Conservation (phyloP, 2,113 vertebrate genomes). For the Microcebus lehilahytsara region DNA sequence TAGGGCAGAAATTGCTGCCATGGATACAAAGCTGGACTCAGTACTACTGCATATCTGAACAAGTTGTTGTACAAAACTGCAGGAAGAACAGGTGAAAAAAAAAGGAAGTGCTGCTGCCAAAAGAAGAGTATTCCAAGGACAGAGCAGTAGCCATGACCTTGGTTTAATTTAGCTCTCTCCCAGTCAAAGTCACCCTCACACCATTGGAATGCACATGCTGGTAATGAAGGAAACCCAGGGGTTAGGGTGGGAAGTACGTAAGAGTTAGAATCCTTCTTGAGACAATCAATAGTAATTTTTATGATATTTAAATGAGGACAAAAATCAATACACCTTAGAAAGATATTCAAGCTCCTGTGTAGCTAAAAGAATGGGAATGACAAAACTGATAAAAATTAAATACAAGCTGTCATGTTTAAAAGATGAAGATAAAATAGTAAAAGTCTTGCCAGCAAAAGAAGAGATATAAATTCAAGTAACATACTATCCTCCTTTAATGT, state of each 20-base stretch:
- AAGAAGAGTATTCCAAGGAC: constrained; percentile 53
- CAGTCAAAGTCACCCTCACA: constrained; percentile 54
- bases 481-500: background rate
- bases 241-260: background rate
- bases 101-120: background rate
- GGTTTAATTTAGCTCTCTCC: constrained; percentile 53
- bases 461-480: constrained; percentile 10
- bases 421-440: constrained; percentile 67
- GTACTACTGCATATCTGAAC: constrained; percentile 46
- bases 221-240: background rate
- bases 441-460: background rate
- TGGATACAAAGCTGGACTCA: constrained; percentile 68
- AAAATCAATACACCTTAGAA: constrained; percentile 67
- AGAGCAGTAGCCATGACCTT: background rate
- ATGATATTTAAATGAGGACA: constrained; percentile 65
- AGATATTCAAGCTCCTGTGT: background rate
- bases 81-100: background rate
- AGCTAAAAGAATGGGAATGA: constrained; percentile 55
- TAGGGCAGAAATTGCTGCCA: constrained; percentile 73
- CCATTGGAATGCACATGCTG: background rate
- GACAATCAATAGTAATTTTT: constrained; percentile 74
- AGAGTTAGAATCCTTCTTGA: background rate
- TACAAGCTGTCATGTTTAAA: constrained; percentile 61
- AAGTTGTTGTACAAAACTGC: constrained; percentile 60
- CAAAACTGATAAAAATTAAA: constrained; percentile 65